These are phyloP conservation scores for Pristionchus mayeri DNA, from an alignment of 2,888 invertebrate genomes.

Conservation along the genomic window DNA sequence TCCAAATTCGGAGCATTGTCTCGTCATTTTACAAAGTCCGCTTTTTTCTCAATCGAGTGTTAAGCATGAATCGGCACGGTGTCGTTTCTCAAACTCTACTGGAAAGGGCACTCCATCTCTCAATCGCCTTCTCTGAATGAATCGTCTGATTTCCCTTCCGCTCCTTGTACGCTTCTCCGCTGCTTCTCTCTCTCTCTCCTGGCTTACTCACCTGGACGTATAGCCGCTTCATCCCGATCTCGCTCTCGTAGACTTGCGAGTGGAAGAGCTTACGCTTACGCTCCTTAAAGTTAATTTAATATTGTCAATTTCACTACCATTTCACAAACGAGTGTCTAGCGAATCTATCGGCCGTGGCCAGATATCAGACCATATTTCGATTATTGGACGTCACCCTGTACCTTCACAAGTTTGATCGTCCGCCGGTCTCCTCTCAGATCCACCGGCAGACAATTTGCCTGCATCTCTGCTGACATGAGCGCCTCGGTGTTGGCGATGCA, in stretches of 20 bases:
- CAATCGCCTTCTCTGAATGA: not conserved
- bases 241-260: conserved; percentile 82
- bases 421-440: conserved; percentile 81
- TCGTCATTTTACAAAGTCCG: too few species aligned
- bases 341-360: not conserved
- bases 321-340: too few species aligned
- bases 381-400: conserved; percentile 64
- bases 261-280: conserved; percentile 83
- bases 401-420: conserved; percentile 81
- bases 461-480: conserved; percentile 78
- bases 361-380: not conserved
- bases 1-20: too few species aligned
- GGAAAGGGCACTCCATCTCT: not conserved
- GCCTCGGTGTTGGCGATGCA: conserved; percentile 76
- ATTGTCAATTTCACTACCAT: too few species aligned
- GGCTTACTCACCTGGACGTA: conserved; percentile 79
- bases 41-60: not conserved
- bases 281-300: too few species aligned
- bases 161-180: not conserved
- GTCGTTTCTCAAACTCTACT: too few species aligned
- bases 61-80: too few species aligned
- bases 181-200: not conserved
- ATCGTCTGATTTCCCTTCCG: not conserved
- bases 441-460: conserved; percentile 81
- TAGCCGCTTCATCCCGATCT: conserved; percentile 81